phyloP scores from a whole-genome alignment of 1,140 invertebrate species.

The Orchesella cincta region DNA sequence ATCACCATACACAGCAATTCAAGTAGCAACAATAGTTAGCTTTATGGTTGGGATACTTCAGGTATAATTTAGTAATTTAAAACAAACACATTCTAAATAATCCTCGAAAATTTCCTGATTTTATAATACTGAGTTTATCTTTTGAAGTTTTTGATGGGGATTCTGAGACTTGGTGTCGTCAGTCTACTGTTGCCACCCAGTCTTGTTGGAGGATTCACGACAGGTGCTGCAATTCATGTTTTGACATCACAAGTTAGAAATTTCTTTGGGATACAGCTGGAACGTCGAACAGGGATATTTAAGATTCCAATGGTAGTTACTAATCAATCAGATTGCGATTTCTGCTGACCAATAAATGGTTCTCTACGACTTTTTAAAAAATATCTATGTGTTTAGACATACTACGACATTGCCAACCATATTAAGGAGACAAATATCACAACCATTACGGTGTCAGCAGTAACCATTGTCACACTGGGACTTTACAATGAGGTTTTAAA shows the following conservation, averaged over 20 bases:
- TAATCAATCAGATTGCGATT: background rate
- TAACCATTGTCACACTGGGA: slow-evolving; percentile 70
- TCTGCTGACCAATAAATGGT: background rate
- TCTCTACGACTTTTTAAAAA: background rate
- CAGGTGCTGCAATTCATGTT: slow-evolving; percentile 84
- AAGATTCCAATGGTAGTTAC: slow-evolving; percentile 64
- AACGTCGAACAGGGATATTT: slow-evolving; percentile 69
- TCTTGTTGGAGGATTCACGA: slow-evolving; percentile 87
- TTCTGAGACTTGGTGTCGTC: slow-evolving; percentile 77
- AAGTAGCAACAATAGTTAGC: slow-evolving; percentile 71
- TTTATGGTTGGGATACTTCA: slow-evolving; percentile 71
- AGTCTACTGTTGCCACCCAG: slow-evolving; percentile 83
- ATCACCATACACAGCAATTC: slow-evolving; percentile 60
- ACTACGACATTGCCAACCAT: slow-evolving; percentile 68
- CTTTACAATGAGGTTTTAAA: slow-evolving; percentile 79
- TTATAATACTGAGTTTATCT: too few relatives aligned
- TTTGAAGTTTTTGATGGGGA: slow-evolving; percentile 74
- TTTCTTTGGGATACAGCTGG: slow-evolving; percentile 73
- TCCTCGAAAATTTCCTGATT: background rate
- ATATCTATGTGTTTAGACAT: slow-evolving; percentile 59
- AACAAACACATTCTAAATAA: background rate
- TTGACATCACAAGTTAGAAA: slow-evolving; percentile 87
- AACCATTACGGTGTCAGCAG: slow-evolving; percentile 69
- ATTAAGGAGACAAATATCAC: slow-evolving; percentile 64
- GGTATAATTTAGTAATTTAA: slow-evolving; percentile 57